These are phyloP conservation scores for Steatornis caripensis DNA, from an alignment of 2,113 vertebrate genomes.

Conservation along the genomic window DNA sequence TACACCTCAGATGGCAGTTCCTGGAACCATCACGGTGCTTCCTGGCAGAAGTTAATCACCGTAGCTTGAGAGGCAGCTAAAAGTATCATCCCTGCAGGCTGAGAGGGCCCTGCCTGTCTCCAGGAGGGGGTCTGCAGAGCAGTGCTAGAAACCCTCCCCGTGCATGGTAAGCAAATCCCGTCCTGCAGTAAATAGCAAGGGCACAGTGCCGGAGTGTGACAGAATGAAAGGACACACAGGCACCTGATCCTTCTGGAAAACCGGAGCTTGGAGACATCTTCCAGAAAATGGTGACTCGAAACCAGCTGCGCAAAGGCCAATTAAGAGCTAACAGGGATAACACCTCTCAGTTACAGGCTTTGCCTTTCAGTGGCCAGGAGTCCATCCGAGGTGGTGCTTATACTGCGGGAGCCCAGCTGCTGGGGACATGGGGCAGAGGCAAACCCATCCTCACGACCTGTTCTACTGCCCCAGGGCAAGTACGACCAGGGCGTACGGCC, in stretches of 20 bases:
- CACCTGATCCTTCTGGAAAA: slow-evolving; percentile 32
- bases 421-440: not conserved
- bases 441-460: not conserved
- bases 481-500: accelerated
- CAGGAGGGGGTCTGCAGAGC: not conserved
- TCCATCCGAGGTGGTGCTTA: not conserved
- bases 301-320: not conserved
- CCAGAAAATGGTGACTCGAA: slow-evolving; percentile 38
- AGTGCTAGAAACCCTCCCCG: not conserved
- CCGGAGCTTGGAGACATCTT: not conserved
- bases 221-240: not conserved
- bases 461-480: not conserved
- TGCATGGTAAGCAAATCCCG: not conserved
- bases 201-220: slow-evolving; percentile 7
- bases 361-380: slow-evolving; percentile 1
- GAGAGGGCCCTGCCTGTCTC: not conserved
- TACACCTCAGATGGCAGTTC: slow-evolving; percentile 12
- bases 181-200: slow-evolving; percentile 35
- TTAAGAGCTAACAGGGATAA: not conserved
- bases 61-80: not conserved
- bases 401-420: not conserved
- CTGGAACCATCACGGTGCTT: not conserved
- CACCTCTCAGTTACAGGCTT: slow-evolving; percentile 26
- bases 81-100: not conserved
- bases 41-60: not conserved